These are phyloP conservation scores for Leptinotarsa undecemlineata DNA, from an alignment of 1,140 invertebrate species.

Conservation along the genomic window DNA sequence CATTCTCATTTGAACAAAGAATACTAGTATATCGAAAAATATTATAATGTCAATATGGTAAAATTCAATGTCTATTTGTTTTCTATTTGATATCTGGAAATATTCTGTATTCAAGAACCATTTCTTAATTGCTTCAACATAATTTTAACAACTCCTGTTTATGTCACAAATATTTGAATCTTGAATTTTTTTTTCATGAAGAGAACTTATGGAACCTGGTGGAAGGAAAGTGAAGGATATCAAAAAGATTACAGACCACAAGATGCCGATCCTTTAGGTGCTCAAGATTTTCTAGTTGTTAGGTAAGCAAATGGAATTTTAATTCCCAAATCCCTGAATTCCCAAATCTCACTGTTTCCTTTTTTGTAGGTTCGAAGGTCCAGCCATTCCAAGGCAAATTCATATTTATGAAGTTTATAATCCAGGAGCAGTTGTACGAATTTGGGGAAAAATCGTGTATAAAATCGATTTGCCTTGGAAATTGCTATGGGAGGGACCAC, in stretches of 20 bases:
- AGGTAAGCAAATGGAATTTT: slow-evolving; percentile 37
- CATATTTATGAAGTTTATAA: slow-evolving; percentile 89
- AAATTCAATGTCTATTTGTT: no score
- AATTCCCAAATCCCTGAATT: background rate
- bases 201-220: slow-evolving; percentile 90
- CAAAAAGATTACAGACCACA: slow-evolving; percentile 73
- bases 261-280: slow-evolving; percentile 67
- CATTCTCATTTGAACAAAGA: no score
- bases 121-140: no score
- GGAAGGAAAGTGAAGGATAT: slow-evolving; percentile 76
- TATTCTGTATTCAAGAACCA: background rate
- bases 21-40: no score
- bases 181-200: slow-evolving; percentile 52
- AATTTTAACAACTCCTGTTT: no score
- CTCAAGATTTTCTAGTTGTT: slow-evolving; percentile 85
- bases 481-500: slow-evolving; percentile 75
- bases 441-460: slow-evolving; percentile 68
- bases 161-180: background rate
- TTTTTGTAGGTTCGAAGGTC: slow-evolving; percentile 69
- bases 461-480: slow-evolving; percentile 64
- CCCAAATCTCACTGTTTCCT: slow-evolving; percentile 7
- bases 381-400: slow-evolving; percentile 76
- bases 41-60: no score
- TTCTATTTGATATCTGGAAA: slow-evolving; percentile 11
- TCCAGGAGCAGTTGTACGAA: slow-evolving; percentile 81